phyloP scores from a whole-genome alignment of 2,888 invertebrate species.

The Epinotia brunnichana region DNA sequence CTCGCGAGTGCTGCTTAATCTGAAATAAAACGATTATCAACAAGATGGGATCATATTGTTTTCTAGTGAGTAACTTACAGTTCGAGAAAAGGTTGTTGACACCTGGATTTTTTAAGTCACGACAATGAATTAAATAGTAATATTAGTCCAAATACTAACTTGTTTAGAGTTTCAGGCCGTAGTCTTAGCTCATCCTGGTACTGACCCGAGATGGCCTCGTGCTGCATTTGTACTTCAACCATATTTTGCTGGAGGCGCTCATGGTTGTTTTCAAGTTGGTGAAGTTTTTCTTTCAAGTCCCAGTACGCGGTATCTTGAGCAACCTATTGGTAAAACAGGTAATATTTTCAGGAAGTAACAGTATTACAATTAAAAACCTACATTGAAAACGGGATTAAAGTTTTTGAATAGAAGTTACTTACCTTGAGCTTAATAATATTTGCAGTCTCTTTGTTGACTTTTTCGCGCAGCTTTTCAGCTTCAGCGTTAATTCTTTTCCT shows the following conservation, averaged over 20 bases:
- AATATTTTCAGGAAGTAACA: background rate
- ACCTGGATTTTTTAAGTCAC: background rate
- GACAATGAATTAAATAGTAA: background rate
- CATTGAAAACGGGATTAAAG: background rate
- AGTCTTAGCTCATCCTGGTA: constrained; percentile 70
- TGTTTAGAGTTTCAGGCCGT: constrained; percentile 72
- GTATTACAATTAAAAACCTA: background rate
- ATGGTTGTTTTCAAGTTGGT: constrained; percentile 65
- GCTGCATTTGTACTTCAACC: constrained; percentile 75
- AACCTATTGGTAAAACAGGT: constrained; percentile 57
- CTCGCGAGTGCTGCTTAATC: constrained; percentile 61
- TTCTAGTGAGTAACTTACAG: background rate
- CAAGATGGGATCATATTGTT: background rate
- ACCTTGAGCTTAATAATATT: constrained; percentile 75
- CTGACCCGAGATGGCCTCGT: constrained; percentile 68
- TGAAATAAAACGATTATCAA: constrained; percentile 35
- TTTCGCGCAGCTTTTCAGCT: constrained; percentile 68
- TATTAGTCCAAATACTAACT: constrained; percentile 51
- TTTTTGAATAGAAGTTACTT: constrained; percentile 15
- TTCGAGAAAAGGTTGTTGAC: constrained; percentile 19
- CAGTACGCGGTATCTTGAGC: constrained; percentile 75
- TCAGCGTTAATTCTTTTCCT: constrained; percentile 66
- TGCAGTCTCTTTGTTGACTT: constrained; percentile 66
- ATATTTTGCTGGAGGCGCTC: constrained; percentile 75
- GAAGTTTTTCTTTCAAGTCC: constrained; percentile 70